A percentile compares a stretch with the other conserved stretches of the same genome.
Evolutionary conservation across 2,113 vertebrate genomes (phyloP).

Genomic region (crab-eating macaque (Macaca fascicularis)): T2T-MFA8v1.1 NC_088386.1:5500001-5500500

Average conservation of each 20-base stretch:
- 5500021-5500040: background rate
- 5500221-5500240: background rate
- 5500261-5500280: background rate
- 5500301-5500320: background rate
- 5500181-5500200: fast-evolving
- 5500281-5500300: background rate
- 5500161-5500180: background rate
- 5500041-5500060: background rate
- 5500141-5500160: background rate
- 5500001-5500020: background rate
- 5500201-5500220: background rate
- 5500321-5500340: background rate
- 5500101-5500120: background rate
- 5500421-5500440: background rate
- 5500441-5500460: background rate
- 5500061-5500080: background rate
- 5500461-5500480: background rate
- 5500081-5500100: background rate
- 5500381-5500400: background rate
- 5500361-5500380: too few relatives aligned
- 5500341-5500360: background rate
- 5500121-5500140: background rate
- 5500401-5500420: background rate
- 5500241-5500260: background rate
- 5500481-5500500: background rate